These are phyloP conservation scores for Nephrocerus scutellatus DNA, from an alignment of 2,888 invertebrate genomes.

Conservation along the genomic window DNA sequence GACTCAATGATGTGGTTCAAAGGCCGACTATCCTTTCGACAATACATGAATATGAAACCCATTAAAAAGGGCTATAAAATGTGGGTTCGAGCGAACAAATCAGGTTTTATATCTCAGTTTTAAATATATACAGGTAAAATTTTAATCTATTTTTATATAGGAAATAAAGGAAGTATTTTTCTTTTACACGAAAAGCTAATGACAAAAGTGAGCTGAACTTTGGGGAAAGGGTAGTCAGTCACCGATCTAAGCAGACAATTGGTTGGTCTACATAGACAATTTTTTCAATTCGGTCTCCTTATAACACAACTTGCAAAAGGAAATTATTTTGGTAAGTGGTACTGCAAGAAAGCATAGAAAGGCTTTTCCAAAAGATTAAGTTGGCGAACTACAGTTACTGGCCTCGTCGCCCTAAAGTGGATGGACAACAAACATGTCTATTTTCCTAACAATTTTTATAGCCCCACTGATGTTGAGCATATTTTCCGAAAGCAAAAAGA, in stretches of 20 bases:
- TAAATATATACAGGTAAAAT: constrained; percentile 35
- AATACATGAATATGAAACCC: constrained; percentile 17
- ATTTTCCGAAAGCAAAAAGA: neutral
- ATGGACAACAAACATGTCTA: constrained; percentile 1
- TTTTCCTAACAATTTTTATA: neutral
- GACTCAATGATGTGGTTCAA: constrained; percentile 28
- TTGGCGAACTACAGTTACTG: neutral
- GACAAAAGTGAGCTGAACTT: constrained; percentile 27
- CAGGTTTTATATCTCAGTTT: constrained; percentile 26
- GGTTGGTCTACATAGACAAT: constrained; percentile 3
- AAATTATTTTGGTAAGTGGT: constrained; percentile 5
- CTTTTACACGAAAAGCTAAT: constrained; percentile 2
- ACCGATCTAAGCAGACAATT: neutral
- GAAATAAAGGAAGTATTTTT: neutral
- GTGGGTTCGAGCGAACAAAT: constrained; percentile 25
- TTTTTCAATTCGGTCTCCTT: constrained; percentile 3
- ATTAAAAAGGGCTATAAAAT: constrained; percentile 26
- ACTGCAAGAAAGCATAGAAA: constrained; percentile 9
- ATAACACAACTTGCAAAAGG: neutral
- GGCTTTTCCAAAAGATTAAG: neutral
- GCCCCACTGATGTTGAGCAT: constrained; percentile 1
- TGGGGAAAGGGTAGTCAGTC: neutral
- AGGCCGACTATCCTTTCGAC: constrained; percentile 21
- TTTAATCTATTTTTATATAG: constrained; percentile 26
- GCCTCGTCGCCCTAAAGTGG: constrained; percentile 1